These are phyloP conservation scores for Microcebus griseorufus DNA, from an alignment of 2,113 vertebrate genomes.

Conservation along the genomic window DNA sequence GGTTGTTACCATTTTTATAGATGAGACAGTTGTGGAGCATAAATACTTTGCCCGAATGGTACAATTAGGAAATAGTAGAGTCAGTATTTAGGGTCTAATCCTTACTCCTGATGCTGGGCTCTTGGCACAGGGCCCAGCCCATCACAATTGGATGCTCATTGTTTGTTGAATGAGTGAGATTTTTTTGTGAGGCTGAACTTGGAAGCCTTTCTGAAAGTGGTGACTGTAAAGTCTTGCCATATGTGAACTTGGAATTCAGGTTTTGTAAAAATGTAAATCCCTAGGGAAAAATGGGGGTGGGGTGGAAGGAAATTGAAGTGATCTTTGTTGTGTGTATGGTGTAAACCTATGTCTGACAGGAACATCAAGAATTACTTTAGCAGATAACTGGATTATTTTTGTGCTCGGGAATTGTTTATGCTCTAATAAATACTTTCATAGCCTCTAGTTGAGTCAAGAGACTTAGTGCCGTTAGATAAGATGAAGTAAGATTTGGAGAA, in stretches of 20 bases:
- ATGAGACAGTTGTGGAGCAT: not conserved
- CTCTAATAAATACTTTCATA: slow-evolving; percentile 11
- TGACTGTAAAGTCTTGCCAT: slow-evolving; percentile 52
- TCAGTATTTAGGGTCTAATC: not conserved
- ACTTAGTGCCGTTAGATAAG: not conserved
- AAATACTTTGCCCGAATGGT: not conserved
- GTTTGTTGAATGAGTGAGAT: slow-evolving; percentile 42
- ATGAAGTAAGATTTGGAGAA: not conserved
- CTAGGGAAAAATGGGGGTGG: not conserved
- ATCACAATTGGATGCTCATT: not conserved
- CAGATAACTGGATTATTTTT: not conserved
- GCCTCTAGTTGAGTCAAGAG: not conserved
- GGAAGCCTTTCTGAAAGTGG: slow-evolving; percentile 31
- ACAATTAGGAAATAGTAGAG: slow-evolving; percentile 6
- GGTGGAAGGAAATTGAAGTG: slow-evolving; percentile 29
- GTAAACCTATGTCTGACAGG: not conserved
- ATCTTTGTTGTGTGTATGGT: not conserved
- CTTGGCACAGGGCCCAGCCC: not conserved
- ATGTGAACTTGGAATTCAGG: slow-evolving; percentile 43
- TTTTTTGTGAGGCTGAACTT: slow-evolving; percentile 33
- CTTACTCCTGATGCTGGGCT: not conserved
- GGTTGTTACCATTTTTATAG: not conserved
- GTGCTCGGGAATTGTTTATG: not conserved
- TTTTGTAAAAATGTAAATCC: not conserved
- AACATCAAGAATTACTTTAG: not conserved